Evolutionary conservation across 2,888 invertebrate species (phyloP), one percentile per base, ranked within the genome.

Genomic region (Idaea biselata): DNA sequence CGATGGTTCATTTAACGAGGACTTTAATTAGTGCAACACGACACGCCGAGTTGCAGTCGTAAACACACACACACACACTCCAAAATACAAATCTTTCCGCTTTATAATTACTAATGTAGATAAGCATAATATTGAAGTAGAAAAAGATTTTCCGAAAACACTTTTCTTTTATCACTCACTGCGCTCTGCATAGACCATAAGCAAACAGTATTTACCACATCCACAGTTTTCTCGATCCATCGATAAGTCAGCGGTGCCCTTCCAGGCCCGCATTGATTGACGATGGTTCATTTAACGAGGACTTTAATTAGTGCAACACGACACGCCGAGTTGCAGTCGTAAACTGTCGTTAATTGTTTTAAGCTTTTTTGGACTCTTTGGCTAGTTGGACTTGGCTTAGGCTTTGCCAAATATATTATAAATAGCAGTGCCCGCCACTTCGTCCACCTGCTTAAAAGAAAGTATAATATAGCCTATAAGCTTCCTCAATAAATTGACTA

Each of bases 21-120:
- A 75, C 77, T 78, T 84, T 91, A 90, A 90, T 91, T 90, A 90
- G 84, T 73, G 77, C 82, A 83, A 82, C 84, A 82, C 79, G 79
- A 73, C 79, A 78, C 77, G 82, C 78, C 81, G 16, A 44, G 11
- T 11, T 44, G 44, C 8, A 44, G 44, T 44, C 44, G 14, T 44
- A 44, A 44, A 44, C 8, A 8, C 14, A n/a, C n/a, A n/a, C n/a
- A n/a, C n/a, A n/a, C n/a, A n/a, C n/a, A n/a, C n/a, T n/a, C n/a
- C n/a, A n/a, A n/a, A n/a, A n/a, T n/a, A n/a, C n/a, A n/a, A n/a
- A n/a, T n/a, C n/a, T n/a, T n/a, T n/a, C n/a, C n/a, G n/a, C n/a
- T n/a, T n/a, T n/a, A n/a, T n/a, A n/a, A n/a, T n/a, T n/a, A n/a
- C n/a, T n/a, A n/a, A n/a, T n/a, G n/a, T n/a, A n/a, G n/a, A n/a